Conservation (phyloP, 2,888 invertebrate species). For the Xylota sylvarum region DNA sequence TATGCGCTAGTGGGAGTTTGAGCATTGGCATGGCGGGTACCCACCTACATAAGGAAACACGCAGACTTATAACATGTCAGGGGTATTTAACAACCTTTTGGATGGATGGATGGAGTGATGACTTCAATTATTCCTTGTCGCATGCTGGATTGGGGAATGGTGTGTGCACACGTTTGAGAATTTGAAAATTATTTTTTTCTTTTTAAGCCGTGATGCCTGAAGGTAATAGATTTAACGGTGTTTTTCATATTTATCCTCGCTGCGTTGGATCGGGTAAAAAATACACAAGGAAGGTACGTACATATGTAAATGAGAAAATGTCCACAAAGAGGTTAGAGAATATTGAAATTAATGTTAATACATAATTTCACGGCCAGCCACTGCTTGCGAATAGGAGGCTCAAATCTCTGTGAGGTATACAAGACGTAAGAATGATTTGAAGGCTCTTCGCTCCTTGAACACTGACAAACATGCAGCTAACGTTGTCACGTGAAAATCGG, state of each 20-base stretch:
- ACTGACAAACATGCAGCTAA: no score
- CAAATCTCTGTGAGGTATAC: no score
- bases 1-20: not conserved
- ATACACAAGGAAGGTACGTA: no score
- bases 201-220: not conserved
- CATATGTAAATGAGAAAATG: no score
- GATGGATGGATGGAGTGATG: conserved; percentile 53
- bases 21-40: not conserved
- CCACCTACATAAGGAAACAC: conserved; percentile 31
- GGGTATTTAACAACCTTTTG: conserved; percentile 54
- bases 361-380: no score
- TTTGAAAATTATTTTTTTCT: conserved; percentile 17
- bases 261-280: no score
- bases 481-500: no score
- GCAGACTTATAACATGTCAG: conserved; percentile 21
- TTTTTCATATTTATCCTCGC: not conserved
- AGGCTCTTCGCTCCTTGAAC: no score
- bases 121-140: conserved; percentile 49
- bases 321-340: no score
- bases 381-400: no score
- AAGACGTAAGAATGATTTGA: no score
- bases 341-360: no score
- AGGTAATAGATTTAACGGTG: conserved; percentile 16
- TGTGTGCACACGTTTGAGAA: not conserved
- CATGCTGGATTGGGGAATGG: not conserved